These are phyloP conservation scores for Pseudopleuronectes americanus DNA, from an alignment of 2,797 vertebrate genomes.

Conservation along the genomic window DNA sequence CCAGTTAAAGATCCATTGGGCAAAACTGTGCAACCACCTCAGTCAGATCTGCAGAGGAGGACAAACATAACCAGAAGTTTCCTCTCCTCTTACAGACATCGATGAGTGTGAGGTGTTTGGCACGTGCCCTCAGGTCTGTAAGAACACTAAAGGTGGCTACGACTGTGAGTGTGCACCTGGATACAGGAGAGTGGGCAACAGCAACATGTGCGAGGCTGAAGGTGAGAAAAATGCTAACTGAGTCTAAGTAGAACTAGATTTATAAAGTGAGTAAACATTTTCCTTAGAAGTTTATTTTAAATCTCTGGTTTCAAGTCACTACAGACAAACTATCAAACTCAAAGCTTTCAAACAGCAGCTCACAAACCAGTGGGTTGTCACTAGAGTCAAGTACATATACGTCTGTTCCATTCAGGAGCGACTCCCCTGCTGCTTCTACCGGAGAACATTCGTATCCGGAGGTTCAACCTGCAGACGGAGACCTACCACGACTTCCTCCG, in stretches of 20 bases:
- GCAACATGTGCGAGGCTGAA: constrained; percentile 87
- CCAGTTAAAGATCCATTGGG: not conserved
- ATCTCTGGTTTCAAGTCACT: no score
- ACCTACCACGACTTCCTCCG: constrained; percentile 90
- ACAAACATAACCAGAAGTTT: not conserved
- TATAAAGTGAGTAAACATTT: no score
- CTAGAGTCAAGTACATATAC: no score
- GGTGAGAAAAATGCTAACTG: constrained; percentile 77
- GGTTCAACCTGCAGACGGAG: constrained; percentile 89
- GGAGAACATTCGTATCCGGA: constrained; percentile 90
- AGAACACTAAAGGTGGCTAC: constrained; percentile 92
- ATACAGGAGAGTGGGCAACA: constrained; percentile 87
- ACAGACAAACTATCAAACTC: no score
- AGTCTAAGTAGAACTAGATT: no score
- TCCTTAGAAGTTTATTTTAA: no score
- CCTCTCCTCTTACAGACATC: constrained; percentile 80
- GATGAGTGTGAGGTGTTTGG: constrained; percentile 90
- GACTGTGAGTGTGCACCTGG: constrained; percentile 91
- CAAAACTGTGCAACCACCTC: not conserved
- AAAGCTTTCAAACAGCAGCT: no score
- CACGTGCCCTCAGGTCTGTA: constrained; percentile 89
- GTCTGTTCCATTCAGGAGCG: constrained; percentile 75
- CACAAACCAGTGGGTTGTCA: no score
- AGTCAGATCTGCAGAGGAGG: not conserved
- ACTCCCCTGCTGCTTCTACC: constrained; percentile 90